phyloP scores from a whole-genome alignment of 2,888 invertebrate species.

The Stenodera caucasica region DNA sequence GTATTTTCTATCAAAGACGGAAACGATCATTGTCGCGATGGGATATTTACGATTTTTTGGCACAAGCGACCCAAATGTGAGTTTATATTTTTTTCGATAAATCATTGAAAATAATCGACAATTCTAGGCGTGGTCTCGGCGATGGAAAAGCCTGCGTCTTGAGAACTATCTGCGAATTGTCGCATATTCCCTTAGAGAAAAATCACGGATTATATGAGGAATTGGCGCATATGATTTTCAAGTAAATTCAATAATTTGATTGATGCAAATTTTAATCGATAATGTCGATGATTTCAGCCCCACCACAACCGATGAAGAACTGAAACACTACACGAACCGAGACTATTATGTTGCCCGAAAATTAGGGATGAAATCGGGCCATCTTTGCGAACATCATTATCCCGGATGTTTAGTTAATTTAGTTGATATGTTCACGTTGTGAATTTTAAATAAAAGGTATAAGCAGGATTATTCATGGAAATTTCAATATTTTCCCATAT shows the following conservation, averaged over 20 bases:
- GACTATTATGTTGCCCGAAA: slow-evolving; percentile 61
- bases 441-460: too few species aligned
- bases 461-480: too few species aligned
- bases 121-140: slow-evolving; percentile 58
- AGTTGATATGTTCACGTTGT: slow-evolving; percentile 22
- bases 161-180: slow-evolving; percentile 68
- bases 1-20: slow-evolving; percentile 31
- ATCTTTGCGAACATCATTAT: slow-evolving; percentile 33
- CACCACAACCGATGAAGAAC: slow-evolving; percentile 49
- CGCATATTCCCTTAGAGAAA: slow-evolving; percentile 63
- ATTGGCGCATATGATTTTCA: slow-evolving; percentile 66
- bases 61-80: slow-evolving; percentile 63
- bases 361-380: slow-evolving; percentile 51
- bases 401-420: slow-evolving; percentile 34
- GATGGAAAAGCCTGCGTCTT: slow-evolving; percentile 67
- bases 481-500: too few species aligned
- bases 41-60: slow-evolving; percentile 68
- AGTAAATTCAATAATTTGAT: slow-evolving; percentile 60
- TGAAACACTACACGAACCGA: slow-evolving; percentile 43
- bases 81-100: slow-evolving; percentile 11
- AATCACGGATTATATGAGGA: slow-evolving; percentile 66
- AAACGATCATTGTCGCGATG: slow-evolving; percentile 56
- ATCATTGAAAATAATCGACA: background rate
- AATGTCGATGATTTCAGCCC: slow-evolving; percentile 52
- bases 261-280: background rate